A percentile compares a stretch with the other conserved stretches of the same genome.
Conservation (phyloP, 2,113 vertebrate species). For the Galemys pyrenaicus region DNA sequence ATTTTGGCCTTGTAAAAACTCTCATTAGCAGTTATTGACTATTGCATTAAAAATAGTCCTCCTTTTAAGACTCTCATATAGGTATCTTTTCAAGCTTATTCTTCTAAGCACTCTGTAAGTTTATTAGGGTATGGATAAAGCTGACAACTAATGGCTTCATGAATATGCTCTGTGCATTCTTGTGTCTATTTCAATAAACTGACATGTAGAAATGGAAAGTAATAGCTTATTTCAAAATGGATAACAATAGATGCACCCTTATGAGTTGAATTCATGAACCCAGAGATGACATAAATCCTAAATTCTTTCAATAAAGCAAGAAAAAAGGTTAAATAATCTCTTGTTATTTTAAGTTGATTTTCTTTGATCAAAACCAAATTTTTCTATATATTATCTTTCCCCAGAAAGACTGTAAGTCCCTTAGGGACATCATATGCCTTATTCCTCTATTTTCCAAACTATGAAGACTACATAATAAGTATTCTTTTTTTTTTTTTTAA, state of each 20-base stretch:
- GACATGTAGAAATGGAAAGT: neutral
- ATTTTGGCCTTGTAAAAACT: neutral
- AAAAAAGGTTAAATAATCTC: neutral
- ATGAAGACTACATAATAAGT: neutral
- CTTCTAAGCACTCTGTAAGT: neutral
- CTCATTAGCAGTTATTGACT: neutral
- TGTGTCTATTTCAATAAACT: conserved; percentile 10
- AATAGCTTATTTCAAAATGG: conserved; percentile 8
- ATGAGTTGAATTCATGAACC: conserved; percentile 23
- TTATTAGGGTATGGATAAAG: neutral
- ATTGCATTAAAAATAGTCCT: neutral
- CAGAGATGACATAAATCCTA: neutral
- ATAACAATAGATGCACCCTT: neutral
- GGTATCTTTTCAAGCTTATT: neutral
- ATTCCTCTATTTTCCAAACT: neutral
- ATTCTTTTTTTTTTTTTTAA: too few relatives aligned
- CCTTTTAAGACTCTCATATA: neutral
- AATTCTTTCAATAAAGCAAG: neutral
- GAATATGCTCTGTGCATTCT: conserved; percentile 19
- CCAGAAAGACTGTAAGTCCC: neutral
- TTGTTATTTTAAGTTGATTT: neutral
- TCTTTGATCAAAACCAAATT: neutral
- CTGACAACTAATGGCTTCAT: neutral
- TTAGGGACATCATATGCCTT: neutral
- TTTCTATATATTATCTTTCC: neutral